These are phyloP conservation scores for Halcyon leucocephala DNA, from an alignment of 2,797 vertebrate genomes.

Conservation along the genomic window DNA sequence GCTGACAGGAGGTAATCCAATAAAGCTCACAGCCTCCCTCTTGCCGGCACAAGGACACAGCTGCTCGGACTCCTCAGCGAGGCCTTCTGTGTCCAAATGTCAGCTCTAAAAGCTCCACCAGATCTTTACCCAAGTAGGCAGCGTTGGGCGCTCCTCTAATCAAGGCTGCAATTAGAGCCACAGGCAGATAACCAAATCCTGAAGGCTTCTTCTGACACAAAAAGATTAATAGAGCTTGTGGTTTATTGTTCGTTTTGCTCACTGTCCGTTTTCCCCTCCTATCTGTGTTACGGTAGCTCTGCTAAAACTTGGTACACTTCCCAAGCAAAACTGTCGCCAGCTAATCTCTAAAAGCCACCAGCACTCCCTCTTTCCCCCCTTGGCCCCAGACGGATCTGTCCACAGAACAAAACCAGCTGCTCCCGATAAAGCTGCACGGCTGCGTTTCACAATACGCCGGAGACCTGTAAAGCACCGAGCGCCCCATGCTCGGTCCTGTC, in stretches of 20 bases:
- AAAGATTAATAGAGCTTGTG: neutral
- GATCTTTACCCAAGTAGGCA: neutral
- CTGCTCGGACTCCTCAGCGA: conserved; percentile 44
- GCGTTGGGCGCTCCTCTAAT: neutral
- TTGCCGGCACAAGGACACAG: conserved; percentile 42
- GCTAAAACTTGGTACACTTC: neutral
- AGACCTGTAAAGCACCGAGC: neutral
- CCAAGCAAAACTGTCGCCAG: conserved; percentile 33
- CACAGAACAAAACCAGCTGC: conserved; percentile 55
- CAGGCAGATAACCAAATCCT: conserved; percentile 4
- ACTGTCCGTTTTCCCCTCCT: neutral
- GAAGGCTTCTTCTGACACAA: neutral
- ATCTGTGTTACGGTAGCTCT: neutral
- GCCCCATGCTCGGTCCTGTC: neutral
- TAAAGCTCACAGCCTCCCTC: conserved; percentile 18
- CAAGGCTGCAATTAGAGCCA: neutral
- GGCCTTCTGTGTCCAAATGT: neutral
- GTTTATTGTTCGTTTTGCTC: neutral
- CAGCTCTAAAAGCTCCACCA: neutral
- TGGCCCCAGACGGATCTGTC: neutral
- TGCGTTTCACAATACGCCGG: conserved; percentile 11
- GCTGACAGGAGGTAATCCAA: conserved; percentile 63
- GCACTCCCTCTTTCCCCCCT: neutral
- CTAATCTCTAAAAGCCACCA: conserved; percentile 46
- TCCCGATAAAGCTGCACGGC: conserved; percentile 43